Base-by-base conservation (phyloP, 2,888 invertebrate genomes). In the Chalcis sispes region DNA sequence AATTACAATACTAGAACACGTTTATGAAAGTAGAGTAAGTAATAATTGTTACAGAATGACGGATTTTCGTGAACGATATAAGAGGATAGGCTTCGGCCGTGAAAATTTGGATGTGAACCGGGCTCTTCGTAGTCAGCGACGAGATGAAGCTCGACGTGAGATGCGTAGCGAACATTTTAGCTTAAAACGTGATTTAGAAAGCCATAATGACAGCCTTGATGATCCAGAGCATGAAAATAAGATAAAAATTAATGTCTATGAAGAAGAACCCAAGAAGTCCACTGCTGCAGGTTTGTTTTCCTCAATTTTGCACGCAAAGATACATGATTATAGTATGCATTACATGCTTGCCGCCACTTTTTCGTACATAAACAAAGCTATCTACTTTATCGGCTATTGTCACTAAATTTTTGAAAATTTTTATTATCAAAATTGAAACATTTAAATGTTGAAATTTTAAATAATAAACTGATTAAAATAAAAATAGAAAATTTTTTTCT, bases 31-130 rank as follows among this genome's bases (percentile, higher is more conserved):
- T 4, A 25, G 15, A 10, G 20, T 5, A 8, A 40, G n/a, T n/a
- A n/a, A n/a, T n/a, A n/a, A n/a, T n/a, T n/a, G n/a, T n/a, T n/a
- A n/a, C 42, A 58, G 15, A 1, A 76, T 74, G 73, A 75, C 69
- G 65, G 79, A 79, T 27, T 79, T 74, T 65, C 71, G 77, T 0
- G 77, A 79, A 15, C 27, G 74, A 10, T 79, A 75, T 46, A 79
- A 79, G 50, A 32, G 74, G 0, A 15, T 61, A 27, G 79, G 79
- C 25, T 77, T 66, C 54, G 77, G 72, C 15, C 71, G 71, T 3
- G 79, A 74, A 50, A 59, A 74, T n/a, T 7, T 42, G 0, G 70
- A 62, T 0, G 32, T 62, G 0, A 79, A 79, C 18, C 74, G 79
- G 3, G 72, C 54, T 10, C 25, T 79, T 8, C 29, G 79, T 2